A percentile compares a stretch with the other conserved stretches of the same genome.
phyloP scores from a whole-genome alignment of 1,140 invertebrate species.

The Cardiocondyla obscurior region DNA sequence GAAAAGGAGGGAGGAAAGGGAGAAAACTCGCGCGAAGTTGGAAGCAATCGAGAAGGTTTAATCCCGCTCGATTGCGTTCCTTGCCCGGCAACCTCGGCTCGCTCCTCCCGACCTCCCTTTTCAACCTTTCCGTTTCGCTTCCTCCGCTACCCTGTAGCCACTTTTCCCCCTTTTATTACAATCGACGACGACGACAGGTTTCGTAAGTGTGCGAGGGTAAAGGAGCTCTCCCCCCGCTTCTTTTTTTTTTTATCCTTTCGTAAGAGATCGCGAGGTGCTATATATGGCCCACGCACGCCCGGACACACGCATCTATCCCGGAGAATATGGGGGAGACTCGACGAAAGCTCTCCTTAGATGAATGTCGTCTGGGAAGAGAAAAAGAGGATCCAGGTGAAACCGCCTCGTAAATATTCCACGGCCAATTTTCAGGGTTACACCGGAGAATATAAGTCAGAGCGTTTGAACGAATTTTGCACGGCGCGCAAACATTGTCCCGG shows the following conservation, averaged over 20 bases:
- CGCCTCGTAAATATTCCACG: conserved; percentile 72
- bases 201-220: conserved; percentile 26
- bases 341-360: background rate
- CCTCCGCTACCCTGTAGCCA: conserved; percentile 63
- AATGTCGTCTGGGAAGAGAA: background rate
- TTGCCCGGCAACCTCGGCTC: conserved; percentile 76
- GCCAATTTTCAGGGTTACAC: conserved; percentile 65
- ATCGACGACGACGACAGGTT: conserved; percentile 60
- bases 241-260: conserved; percentile 64
- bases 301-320: conserved; percentile 10
- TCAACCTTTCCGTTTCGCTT: conserved; percentile 55
- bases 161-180: conserved; percentile 70
- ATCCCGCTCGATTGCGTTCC: conserved; percentile 82
- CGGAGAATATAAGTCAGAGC: conserved; percentile 53
- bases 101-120: conserved; percentile 46
- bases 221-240: too few species aligned
- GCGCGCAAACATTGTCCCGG: conserved; percentile 1
- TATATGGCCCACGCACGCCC: conserved; percentile 30
- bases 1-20: conserved; percentile 39
- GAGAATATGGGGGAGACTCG: background rate
- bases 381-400: conserved; percentile 36
- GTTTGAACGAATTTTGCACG: conserved; percentile 57
- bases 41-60: conserved; percentile 83
- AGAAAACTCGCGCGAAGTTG: conserved; percentile 79
- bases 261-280: conserved; percentile 31